Evolutionary conservation across 2,797 vertebrate genomes (phyloP).

Genomic region (Triplophysa yarkandensis): DNA sequence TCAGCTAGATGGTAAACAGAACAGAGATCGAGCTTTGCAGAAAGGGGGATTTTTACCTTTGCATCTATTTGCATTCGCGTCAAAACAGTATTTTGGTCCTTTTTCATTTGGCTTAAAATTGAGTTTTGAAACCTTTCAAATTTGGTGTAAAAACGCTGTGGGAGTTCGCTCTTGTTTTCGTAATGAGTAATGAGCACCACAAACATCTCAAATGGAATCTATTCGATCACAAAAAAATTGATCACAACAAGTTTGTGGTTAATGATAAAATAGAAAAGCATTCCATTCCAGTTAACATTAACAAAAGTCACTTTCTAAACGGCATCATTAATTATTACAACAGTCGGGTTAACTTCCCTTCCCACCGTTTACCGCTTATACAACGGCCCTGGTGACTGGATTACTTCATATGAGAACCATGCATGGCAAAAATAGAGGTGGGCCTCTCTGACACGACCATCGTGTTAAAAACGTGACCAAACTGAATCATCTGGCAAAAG

Average conservation of each 20-base stretch:
- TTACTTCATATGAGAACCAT: constrained; percentile 31
- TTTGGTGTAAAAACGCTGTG: constrained; percentile 23
- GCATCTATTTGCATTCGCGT: constrained; percentile 70
- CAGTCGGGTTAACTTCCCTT: constrained; percentile 2
- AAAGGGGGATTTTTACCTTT: constrained; percentile 71
- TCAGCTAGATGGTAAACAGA: constrained; percentile 57
- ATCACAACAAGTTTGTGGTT: constrained; percentile 29
- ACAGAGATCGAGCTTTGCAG: constrained; percentile 38
- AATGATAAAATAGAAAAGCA: constrained; percentile 44
- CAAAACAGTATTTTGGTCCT: constrained; percentile 61
- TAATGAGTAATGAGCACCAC: constrained; percentile 42
- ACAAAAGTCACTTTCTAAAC: constrained; percentile 25
- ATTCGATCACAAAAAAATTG: not conserved
- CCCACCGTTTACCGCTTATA: not conserved
- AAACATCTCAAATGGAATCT: constrained; percentile 16
- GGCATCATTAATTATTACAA: constrained; percentile 39
- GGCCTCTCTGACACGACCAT: constrained; percentile 15
- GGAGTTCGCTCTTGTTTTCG: constrained; percentile 42
- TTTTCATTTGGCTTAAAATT: constrained; percentile 50
- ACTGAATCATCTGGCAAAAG: constrained; percentile 13
- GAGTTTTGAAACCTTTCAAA: constrained; percentile 50
- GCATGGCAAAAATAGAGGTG: constrained; percentile 16
- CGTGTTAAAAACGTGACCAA: constrained; percentile 15
- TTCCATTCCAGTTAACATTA: constrained; percentile 39
- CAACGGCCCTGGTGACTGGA: not conserved